These are phyloP conservation scores for Nasua narica DNA, from an alignment of 2,797 vertebrate genomes.

Conservation along the genomic window DNA sequence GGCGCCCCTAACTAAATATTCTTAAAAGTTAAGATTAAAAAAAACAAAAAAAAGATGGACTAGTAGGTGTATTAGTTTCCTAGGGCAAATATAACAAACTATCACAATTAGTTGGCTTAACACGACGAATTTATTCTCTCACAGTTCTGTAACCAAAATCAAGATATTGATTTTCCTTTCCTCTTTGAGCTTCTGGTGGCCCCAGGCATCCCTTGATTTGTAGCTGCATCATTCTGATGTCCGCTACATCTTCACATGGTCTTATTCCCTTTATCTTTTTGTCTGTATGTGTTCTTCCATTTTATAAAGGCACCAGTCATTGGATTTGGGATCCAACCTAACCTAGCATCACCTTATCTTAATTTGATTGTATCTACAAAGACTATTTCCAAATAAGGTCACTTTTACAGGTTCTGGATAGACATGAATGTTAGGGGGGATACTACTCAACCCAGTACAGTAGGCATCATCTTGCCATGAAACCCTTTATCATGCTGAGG, in stretches of 20 bases:
- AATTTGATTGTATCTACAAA: not conserved
- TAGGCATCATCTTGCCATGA: not conserved
- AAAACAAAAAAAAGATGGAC: not conserved
- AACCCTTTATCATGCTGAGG: not conserved
- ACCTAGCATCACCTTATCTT: not conserved
- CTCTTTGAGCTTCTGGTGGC: not conserved
- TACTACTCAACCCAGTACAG: not conserved
- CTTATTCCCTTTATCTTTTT: not conserved
- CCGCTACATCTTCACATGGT: not conserved
- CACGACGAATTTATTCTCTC: not conserved
- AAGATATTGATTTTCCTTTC: not conserved
- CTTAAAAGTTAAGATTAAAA: not conserved
- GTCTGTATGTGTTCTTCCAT: not conserved
- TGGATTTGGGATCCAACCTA: not conserved
- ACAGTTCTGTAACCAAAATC: not conserved
- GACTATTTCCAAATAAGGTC: not conserved
- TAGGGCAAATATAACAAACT: not conserved
- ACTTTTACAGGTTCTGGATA: not conserved
- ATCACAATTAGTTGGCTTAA: not conserved
- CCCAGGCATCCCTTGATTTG: not conserved
- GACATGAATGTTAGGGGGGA: not conserved
- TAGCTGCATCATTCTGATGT: not conserved
- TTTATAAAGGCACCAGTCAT: not conserved
- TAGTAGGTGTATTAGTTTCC: not conserved
- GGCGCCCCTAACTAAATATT: not conserved